Percentiles rank a stretch among this genome's conserved stretches.
These are phyloP conservation scores for Amphipoea oculea DNA, from an alignment of 2,888 invertebrate species.

Conservation along the genomic window DNA sequence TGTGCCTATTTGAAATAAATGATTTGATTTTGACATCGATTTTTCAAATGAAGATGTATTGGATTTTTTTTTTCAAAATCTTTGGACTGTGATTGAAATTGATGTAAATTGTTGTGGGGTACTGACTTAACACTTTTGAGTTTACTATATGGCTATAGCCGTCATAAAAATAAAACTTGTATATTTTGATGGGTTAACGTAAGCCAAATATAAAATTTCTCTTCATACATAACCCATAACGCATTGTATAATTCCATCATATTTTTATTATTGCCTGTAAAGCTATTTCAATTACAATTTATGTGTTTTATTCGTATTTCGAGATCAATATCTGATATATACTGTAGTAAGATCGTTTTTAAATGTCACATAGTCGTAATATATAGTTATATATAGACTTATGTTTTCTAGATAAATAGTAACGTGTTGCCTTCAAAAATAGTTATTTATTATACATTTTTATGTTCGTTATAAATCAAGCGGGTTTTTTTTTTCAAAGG, in stretches of 20 bases:
- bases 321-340: conserved; percentile 54
- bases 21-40: too few species aligned
- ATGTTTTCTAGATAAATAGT: conserved; percentile 31
- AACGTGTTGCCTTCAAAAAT: conserved; percentile 13
- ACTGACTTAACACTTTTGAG: too few species aligned
- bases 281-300: conserved; percentile 48
- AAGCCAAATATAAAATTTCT: conserved; percentile 34
- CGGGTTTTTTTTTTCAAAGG: not conserved
- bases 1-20: too few species aligned
- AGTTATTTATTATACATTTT: conserved; percentile 32
- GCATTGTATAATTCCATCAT: conserved; percentile 43
- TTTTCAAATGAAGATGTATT: too few species aligned
- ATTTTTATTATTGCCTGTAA: conserved; percentile 47
- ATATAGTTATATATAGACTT: conserved; percentile 7
- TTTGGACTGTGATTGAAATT: too few species aligned
- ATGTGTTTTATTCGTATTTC: conserved; percentile 49
- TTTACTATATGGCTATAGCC: too few species aligned
- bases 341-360: conserved; percentile 12
- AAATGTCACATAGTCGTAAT: conserved; percentile 49
- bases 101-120: too few species aligned
- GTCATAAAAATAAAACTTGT: too few species aligned
- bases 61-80: not conserved
- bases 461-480: conserved; percentile 22
- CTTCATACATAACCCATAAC: conserved; percentile 7
- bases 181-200: conserved; percentile 9